These are phyloP conservation scores for Daubentonia madagascariensis DNA, from an alignment of 2,113 vertebrate species.

Conservation along the genomic window DNA sequence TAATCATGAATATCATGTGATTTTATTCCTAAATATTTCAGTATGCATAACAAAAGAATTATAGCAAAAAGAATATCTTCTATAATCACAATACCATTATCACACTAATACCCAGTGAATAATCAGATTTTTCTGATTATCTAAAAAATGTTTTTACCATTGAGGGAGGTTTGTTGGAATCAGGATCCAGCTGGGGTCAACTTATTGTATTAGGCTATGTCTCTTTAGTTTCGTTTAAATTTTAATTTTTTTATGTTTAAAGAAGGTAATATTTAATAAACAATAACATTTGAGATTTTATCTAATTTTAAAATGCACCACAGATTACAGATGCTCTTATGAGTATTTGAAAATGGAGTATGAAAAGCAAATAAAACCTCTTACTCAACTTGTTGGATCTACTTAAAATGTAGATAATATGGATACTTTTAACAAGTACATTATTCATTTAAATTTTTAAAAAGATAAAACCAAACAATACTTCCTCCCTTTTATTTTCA, in stretches of 20 bases:
- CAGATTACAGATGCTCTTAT: no score
- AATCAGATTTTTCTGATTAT: background rate
- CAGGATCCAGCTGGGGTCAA: background rate
- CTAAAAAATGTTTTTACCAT: background rate
- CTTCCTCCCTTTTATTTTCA: background rate
- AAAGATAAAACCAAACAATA: background rate
- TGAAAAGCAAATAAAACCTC: no score
- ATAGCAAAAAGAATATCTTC: background rate
- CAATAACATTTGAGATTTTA: no score
- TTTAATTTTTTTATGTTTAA: no score
- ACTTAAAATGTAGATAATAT: no score
- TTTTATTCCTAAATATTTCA: background rate
- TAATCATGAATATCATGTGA: background rate
- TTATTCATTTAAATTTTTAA: background rate
- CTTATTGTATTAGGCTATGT: background rate
- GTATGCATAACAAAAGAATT: background rate
- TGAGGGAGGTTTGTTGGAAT: background rate
- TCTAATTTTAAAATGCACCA: no score
- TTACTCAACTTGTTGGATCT: no score
- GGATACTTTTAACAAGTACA: no score
- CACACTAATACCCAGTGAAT: background rate
- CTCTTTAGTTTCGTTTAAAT: background rate
- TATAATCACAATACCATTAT: background rate
- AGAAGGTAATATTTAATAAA: no score
- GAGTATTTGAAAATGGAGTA: no score